phyloP scores from a whole-genome alignment of 2,113 vertebrate species.

The Euleptes europaea region DNA sequence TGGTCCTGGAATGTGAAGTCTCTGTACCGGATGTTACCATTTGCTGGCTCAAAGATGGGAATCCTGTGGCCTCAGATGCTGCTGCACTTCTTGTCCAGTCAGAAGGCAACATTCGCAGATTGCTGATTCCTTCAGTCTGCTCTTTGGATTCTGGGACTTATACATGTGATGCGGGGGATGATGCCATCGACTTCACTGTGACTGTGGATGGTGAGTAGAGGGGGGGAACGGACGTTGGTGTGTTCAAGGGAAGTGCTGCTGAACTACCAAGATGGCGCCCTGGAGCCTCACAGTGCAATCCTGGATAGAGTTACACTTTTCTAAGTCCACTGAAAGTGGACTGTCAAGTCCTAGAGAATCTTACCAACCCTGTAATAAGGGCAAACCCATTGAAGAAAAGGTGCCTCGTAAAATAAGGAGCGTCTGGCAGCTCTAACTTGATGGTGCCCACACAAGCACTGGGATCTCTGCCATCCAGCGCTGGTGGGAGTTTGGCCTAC shows the following conservation, averaged over 20 bases:
- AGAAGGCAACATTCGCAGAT: conserved; percentile 65
- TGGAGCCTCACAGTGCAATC: too few species aligned
- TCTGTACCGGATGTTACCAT: conserved; percentile 66
- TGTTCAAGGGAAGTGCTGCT: neutral
- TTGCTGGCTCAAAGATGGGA: conserved; percentile 73
- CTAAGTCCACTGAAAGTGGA: too few species aligned
- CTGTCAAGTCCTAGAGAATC: neutral
- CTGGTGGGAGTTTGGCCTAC: neutral
- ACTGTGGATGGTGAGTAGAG: conserved; percentile 71
- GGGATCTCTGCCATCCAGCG: neutral
- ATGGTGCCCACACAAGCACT: neutral
- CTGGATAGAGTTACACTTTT: too few species aligned
- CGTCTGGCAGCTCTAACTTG: neutral
- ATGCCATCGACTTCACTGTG: conserved; percentile 72
- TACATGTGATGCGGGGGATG: conserved; percentile 71
- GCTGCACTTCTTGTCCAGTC: conserved; percentile 68
- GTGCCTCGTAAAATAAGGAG: neutral
- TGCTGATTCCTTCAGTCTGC: conserved; percentile 63
- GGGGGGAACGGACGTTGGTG: neutral
- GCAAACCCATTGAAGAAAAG: neutral
- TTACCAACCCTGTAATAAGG: neutral
- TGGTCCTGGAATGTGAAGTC: conserved; percentile 73
- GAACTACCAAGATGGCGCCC: neutral
- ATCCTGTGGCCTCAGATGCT: conserved; percentile 66
- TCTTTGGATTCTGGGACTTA: conserved; percentile 67